Base-by-base conservation (phyloP, 2,113 vertebrate species). In the Corythornis madagascariensis region DNA sequence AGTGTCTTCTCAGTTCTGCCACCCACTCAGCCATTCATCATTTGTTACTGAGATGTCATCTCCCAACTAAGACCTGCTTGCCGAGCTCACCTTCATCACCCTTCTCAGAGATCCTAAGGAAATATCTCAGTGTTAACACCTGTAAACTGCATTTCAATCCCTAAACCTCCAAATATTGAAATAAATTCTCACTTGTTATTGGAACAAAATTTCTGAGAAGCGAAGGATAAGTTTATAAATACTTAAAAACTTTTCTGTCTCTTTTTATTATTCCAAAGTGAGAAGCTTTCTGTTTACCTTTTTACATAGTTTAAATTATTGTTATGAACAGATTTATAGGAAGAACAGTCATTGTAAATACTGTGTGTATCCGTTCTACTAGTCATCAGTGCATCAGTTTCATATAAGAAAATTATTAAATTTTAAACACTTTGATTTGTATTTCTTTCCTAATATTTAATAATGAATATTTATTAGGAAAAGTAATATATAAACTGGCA, bases 281-380 rank as follows among this genome's bases (percentile, higher is more conserved):
- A 67, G 17, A 43, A 63, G 25, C 28, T 72, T 83, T 33, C 25
- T 3, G 0, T 45, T 69, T 42, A 16, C 4, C 25, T 4, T 0
- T 56, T 69, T 35, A 16, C 5, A 20, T 31, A 35, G 26, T 64
- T 64, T 45, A 45, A 53, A 43, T 11, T 56, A 18, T 64, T 33
- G 35, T 82, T 59, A 29, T 8, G 11, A 77, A 56, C 16, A 45
- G 14, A 45, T 81, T 70, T 80, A 47, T 29, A 31, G 38, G 53
- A 75, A 53, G 24, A 64, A 70, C 31, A 48, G 33, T 60, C 19
- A 8, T 15, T 61, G 5, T n/a, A 29, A 70, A 19, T 35, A 38
- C 15, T 55, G 8, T 63, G 20, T 71, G 25, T 76, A 47, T 67
- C 42, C 5, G 13, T 67, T 78, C 42, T 60, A 11, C 19, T 38